Evolutionary conservation across 2,113 vertebrate species (phyloP).

Genomic region (Bombycilla garrulus): DNA sequence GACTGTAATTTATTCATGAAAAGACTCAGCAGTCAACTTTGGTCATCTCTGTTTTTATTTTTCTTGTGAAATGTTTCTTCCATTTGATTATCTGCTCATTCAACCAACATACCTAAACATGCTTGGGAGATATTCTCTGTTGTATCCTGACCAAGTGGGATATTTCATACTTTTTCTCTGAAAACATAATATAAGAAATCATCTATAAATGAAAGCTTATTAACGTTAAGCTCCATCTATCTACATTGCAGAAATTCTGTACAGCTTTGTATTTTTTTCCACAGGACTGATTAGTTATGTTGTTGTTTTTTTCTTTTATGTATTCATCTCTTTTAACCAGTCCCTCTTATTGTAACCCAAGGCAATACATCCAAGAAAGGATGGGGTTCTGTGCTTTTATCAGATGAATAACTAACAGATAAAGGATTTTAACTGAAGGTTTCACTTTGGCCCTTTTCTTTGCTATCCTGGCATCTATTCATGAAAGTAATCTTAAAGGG

Average conservation of each 20-base stretch:
- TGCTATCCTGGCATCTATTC: neutral
- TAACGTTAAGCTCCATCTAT: neutral
- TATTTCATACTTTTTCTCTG: neutral
- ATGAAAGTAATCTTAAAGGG: neutral
- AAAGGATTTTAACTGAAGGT: neutral
- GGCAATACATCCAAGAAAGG: neutral
- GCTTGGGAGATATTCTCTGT: neutral
- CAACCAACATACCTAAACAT: neutral
- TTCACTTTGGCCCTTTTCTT: neutral
- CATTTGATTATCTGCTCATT: slow-evolving; percentile 17
- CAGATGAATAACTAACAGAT: neutral
- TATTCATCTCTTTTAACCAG: neutral
- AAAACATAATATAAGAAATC: neutral
- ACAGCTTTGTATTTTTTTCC: neutral
- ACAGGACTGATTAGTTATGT: neutral
- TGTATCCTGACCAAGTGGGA: neutral
- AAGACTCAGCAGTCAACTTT: neutral
- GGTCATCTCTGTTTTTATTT: slow-evolving; percentile 3
- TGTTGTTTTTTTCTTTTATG: neutral
- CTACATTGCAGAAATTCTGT: neutral
- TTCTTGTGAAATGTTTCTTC: neutral
- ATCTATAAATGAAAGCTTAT: neutral
- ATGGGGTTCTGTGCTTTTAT: neutral
- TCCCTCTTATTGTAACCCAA: neutral
- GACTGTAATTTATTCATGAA: slow-evolving; percentile 35